Base-by-base conservation (phyloP, 2,888 invertebrate genomes). In the Orchesellides sinensis region DNA sequence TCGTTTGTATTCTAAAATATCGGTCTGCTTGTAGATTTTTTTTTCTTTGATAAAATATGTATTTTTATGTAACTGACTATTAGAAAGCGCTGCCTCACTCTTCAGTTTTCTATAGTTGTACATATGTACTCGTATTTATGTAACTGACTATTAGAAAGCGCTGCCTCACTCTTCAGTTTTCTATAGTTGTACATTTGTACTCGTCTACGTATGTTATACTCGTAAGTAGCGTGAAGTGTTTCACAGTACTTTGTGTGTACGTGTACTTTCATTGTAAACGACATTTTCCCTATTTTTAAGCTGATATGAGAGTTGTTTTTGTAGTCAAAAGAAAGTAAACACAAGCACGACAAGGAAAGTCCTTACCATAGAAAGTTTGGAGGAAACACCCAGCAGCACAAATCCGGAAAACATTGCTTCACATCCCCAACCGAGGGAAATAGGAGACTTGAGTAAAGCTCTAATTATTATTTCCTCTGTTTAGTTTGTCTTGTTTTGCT, bases 401-500 rank as follows among this genome's bases (percentile, higher is more conserved):
- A 79, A 79, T 79, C 69, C 52, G 70, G 79, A 72, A 79, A 78
- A 69, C 70, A 52, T 61, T 78, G 61, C 45, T 40, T 21, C 32
- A 19, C 40, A 49, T 54, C 73, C 73, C 72, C 59, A 29, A 47
- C 27, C 59, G 29, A 61, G 68, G 49, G 65, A 73, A 80, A 80
- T 73, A n/a, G 54, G 40, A 66, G 75, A 56, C 72, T 63, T 65
- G 68, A 81, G 81, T 73, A 65, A 82, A 84, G 84, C 81, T 81
- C 84, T 84, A 84, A 84, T 84, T 84, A 84, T 82, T 81, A 78
- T 78, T 82, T 82, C 81, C 82, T 73, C 49, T 54, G 23, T 78
- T 81, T 74, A 74, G 81, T 83, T 73, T 83, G 59, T 59, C 49
- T 49, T 83, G 59, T 73, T 32, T 40, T 59, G 23, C 77, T 69